Evolutionary conservation across 2,797 vertebrate genomes (phyloP).

Genomic region (Centroberyx gerrardi): DNA sequence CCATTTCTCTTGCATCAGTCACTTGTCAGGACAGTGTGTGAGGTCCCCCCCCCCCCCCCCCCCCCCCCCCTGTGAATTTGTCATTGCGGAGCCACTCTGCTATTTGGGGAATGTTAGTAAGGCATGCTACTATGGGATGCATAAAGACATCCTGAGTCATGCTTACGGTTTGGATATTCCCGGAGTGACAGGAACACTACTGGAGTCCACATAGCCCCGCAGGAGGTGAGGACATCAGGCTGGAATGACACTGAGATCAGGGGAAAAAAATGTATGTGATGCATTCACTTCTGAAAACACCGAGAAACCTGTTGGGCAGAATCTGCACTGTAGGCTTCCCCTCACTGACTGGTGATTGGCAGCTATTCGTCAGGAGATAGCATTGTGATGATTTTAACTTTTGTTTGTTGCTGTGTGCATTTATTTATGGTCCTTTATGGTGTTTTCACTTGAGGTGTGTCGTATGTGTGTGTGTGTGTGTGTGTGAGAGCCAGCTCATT

Average conservation of each 20-base stretch:
- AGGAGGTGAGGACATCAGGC: constrained; percentile 15
- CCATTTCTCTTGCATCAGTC: constrained; percentile 46
- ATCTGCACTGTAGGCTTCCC: constrained; percentile 14
- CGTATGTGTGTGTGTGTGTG: constrained; percentile 5
- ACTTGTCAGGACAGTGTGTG: constrained; percentile 45
- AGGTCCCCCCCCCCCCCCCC: constrained; percentile 26
- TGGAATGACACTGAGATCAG: constrained; percentile 33
- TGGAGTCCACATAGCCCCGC: constrained; percentile 19
- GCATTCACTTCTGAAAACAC: constrained; percentile 36
- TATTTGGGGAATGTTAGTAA: constrained; percentile 60
- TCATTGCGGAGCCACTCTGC: constrained; percentile 51
- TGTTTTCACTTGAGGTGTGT: not conserved
- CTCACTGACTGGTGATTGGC: constrained; percentile 3
- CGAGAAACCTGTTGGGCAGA: constrained; percentile 19
- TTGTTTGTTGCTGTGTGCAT: not conserved
- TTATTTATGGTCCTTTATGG: not conserved
- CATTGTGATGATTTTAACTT: not conserved
- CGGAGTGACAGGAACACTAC: constrained; percentile 39
- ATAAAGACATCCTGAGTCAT: constrained; percentile 61
- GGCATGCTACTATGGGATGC: constrained; percentile 31
- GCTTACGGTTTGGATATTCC: constrained; percentile 34
- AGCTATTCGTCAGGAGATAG: too few relatives aligned
- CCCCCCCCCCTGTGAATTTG: constrained; percentile 33
- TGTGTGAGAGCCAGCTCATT: not conserved
- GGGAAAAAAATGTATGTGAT: constrained; percentile 41